A percentile compares a stretch with the other conserved stretches of the same genome.
Evolutionary conservation across 2,113 vertebrate genomes (phyloP).

Genomic region (Struthio camelus): DNA sequence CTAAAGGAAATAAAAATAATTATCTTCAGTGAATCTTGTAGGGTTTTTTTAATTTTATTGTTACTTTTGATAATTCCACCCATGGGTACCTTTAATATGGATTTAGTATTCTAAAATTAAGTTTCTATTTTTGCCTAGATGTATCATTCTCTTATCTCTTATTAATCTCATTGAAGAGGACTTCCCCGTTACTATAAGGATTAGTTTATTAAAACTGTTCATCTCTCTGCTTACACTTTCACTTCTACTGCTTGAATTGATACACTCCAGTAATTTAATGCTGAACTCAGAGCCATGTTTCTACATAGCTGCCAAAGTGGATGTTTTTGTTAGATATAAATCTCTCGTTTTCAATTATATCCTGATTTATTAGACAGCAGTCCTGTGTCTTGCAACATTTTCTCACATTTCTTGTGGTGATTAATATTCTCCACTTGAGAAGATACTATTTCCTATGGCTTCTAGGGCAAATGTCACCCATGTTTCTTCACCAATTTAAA

Average conservation of each 20-base stretch:
- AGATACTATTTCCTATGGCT: not conserved
- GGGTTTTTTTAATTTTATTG: not conserved
- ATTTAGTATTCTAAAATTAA: not conserved
- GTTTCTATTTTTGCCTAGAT: not conserved
- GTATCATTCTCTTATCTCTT: not conserved
- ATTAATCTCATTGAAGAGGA: not conserved
- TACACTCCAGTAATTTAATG: not conserved
- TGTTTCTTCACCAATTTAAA: not conserved
- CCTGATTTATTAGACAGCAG: not conserved
- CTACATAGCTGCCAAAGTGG: not conserved
- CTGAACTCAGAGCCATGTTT: not conserved
- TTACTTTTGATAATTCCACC: not conserved
- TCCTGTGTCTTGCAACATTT: fast-evolving
- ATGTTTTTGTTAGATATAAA: not conserved
- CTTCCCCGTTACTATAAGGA: not conserved
- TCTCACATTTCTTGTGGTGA: not conserved
- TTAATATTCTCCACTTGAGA: not conserved
- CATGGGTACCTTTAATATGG: not conserved
- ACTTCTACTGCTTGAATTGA: not conserved
- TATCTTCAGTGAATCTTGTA: not conserved
- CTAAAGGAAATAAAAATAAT: not conserved
- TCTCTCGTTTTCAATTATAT: not conserved
- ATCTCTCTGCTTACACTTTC: not conserved
- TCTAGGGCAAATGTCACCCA: not conserved
- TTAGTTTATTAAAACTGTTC: constrained; percentile 15